Percentiles rank a stretch among this genome's conserved stretches.
Conservation (phyloP, 2,113 vertebrate genomes). For the Anser brachyrhynchus region DNA sequence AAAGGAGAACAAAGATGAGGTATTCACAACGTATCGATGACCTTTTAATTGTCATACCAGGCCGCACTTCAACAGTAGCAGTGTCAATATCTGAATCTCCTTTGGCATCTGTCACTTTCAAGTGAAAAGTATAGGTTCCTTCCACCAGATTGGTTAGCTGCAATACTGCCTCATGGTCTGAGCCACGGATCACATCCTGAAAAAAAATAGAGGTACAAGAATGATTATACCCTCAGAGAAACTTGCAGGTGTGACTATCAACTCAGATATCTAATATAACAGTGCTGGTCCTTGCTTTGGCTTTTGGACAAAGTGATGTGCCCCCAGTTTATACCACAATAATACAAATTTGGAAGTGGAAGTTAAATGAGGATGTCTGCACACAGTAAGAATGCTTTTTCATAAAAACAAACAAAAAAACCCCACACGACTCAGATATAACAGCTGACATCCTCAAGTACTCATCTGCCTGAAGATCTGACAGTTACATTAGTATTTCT, state of each 20-base stretch:
- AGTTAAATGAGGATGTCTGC: not conserved
- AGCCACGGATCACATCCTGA: slow-evolving; percentile 86
- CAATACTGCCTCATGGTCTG: slow-evolving; percentile 77
- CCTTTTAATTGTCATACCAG: slow-evolving; percentile 80
- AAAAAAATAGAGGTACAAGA: not conserved
- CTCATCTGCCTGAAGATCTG: not conserved
- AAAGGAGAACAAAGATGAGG: not conserved
- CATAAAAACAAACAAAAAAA: not conserved
- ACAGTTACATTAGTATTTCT: not conserved
- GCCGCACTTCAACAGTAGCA: slow-evolving; percentile 87
- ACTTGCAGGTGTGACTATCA: not conserved
- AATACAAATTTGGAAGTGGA: not conserved
- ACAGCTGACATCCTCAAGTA: not conserved
- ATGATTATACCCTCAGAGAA: not conserved
- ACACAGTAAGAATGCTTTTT: not conserved
- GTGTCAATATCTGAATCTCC: slow-evolving; percentile 81
- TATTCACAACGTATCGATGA: slow-evolving; percentile 43
- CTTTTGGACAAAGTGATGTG: not conserved
- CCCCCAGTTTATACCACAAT: not conserved
- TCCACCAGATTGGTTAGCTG: slow-evolving; percentile 89
- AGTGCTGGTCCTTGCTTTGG: not conserved
- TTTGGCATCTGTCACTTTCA: slow-evolving; percentile 81
- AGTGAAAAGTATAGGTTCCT: slow-evolving; percentile 87
- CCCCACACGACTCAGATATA: not conserved
- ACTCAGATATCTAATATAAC: fast-evolving